Evolutionary conservation across 2,888 invertebrate species (phyloP), one percentile per base, ranked within the genome.

Genomic region (Cinara cedri): DNA sequence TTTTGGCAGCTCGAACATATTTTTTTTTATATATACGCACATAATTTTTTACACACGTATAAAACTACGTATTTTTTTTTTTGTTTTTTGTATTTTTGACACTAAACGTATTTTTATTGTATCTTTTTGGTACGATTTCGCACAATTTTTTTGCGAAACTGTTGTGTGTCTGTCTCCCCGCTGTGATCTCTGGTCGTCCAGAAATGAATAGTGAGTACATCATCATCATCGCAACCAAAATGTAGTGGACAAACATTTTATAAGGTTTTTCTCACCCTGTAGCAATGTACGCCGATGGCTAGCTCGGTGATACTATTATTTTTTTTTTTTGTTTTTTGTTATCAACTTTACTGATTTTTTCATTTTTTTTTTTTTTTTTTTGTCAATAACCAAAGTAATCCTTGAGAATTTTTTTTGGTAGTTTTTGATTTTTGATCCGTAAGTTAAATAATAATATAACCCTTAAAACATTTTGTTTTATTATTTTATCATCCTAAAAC

Each of bases 21-120:
- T 75, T 75, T 63, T 68, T 26, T 57, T 24, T 57, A 2, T 55
- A 26, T 49, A n/a, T 51, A 54, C 16, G 74, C 74, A 75, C 74
- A 74, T 42, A 1, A 75, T 75, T 75, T 34, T 65, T 76, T 57
- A 76, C 76, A 78, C 68, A 78, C 78, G 78, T 78, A 70, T 57
- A 19, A 26, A 49, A 76, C 46, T 78, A 24, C 74, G 74, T 62
- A 51, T 62, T 51, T 70, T 34, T 65, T 66, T 60, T 54, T 72
- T 78, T 78, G 78, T 78, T 68, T 78, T 78, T 78, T 78, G 78
- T 78, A 78, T 78, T 78, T 76, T 78, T 78, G 78, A 78, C 78
- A 78, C 78, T 78, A 78, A 78, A 78, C n/a, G 68, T 78, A 78
- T 78, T 78, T 78, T 78, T 78, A 70, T 78, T 78, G 78, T 78